phyloP scores from a whole-genome alignment of 1,140 invertebrate genomes.

The Zaprionus kolodkinae region DNA sequence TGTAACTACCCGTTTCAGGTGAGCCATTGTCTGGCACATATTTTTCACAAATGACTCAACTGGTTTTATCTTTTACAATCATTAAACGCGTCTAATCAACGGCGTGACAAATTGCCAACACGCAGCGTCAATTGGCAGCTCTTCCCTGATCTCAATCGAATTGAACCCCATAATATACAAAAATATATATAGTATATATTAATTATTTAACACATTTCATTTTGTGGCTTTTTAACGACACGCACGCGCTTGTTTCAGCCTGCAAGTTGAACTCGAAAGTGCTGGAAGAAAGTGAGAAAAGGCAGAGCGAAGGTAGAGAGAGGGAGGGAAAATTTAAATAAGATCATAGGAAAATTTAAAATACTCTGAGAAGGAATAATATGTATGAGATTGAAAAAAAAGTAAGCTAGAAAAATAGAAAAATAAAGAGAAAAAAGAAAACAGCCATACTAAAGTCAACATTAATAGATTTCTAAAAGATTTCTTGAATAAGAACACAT shows the following conservation, averaged over 20 bases:
- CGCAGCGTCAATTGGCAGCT: slow-evolving; percentile 16
- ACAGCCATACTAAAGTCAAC: no score
- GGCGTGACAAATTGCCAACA: slow-evolving; percentile 32
- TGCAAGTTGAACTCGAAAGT: background rate
- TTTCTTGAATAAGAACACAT: no score
- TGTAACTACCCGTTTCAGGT: slow-evolving; percentile 16
- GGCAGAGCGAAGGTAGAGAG: background rate
- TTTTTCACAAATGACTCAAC: slow-evolving; percentile 46
- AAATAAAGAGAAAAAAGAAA: no score
- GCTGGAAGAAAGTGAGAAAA: background rate
- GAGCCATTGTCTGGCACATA: slow-evolving; percentile 23
- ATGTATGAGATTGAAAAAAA: no score
- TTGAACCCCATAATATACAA: background rate
- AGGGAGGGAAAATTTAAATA: background rate
- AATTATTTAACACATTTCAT: background rate
- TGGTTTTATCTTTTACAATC: slow-evolving; percentile 20
- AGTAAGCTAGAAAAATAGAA: no score
- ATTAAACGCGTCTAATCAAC: slow-evolving; percentile 26
- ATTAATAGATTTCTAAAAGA: no score
- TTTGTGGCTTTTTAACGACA: slow-evolving; percentile 1
- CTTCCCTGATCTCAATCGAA: background rate
- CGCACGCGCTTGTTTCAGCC: background rate
- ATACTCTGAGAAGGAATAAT: no score
- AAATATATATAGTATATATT: background rate
- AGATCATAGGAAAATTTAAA: no score